Evolutionary conservation across 2,888 invertebrate genomes (phyloP).

Genomic region (Anarsia innoxiella): DNA sequence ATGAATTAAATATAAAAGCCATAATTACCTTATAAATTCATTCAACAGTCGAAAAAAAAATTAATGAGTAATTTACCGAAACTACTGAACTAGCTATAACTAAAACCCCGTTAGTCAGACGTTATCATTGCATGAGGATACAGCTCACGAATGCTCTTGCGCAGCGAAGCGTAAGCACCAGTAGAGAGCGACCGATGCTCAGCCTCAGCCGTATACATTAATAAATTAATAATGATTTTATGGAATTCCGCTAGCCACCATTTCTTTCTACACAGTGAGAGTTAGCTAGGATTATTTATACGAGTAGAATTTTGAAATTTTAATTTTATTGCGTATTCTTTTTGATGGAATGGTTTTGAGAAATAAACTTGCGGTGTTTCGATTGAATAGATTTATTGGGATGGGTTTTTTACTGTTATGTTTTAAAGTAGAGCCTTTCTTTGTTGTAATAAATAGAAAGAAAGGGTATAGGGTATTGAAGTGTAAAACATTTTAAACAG

Average conservation of each 20-base stretch:
- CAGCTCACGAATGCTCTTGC: constrained; percentile 29
- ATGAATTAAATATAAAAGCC: no score
- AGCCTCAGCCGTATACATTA: constrained; percentile 59
- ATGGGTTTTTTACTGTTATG: no score
- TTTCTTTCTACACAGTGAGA: constrained; percentile 40
- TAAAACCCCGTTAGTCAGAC: constrained; percentile 12
- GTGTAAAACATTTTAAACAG: no score
- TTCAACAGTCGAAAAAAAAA: constrained; percentile 1
- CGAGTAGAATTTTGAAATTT: constrained; percentile 19
- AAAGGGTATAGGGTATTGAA: no score
- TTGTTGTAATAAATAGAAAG: no score
- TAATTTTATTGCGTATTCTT: constrained; percentile 3
- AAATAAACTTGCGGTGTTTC: no score
- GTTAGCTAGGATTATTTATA: no score
- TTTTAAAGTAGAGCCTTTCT: no score
- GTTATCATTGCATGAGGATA: constrained; percentile 34
- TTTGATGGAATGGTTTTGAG: neutral
- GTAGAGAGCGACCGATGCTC: constrained; percentile 55
- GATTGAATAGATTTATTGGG: no score
- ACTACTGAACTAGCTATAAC: constrained; percentile 7
- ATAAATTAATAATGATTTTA: constrained; percentile 73
- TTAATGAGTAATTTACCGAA: constrained; percentile 5
- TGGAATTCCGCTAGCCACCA: constrained; percentile 61
- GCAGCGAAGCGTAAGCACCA: constrained; percentile 59
- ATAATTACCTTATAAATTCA: no score